phyloP scores from a whole-genome alignment of 2,797 vertebrate species.

The Catharus ustulatus region DNA sequence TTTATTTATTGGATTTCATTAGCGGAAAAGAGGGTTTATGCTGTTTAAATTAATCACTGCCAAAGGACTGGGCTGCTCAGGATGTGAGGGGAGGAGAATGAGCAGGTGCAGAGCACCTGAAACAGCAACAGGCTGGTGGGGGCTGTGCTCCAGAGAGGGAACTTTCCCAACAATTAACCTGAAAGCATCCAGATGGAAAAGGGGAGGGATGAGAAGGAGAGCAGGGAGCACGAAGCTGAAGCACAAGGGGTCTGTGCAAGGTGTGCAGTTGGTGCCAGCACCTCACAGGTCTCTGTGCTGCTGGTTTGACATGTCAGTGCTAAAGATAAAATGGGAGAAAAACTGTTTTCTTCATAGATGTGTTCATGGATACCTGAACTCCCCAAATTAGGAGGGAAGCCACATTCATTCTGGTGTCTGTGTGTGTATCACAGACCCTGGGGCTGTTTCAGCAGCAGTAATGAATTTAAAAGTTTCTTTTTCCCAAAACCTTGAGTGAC shows the following conservation, averaged over 20 bases:
- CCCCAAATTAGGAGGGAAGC: neutral
- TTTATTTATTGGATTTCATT: slow-evolving; percentile 54
- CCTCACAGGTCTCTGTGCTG: neutral
- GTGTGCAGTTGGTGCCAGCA: neutral
- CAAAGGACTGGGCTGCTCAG: slow-evolving; percentile 22
- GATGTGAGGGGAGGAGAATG: neutral
- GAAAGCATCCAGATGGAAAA: slow-evolving; percentile 52
- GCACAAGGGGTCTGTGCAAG: neutral
- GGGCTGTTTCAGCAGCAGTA: neutral
- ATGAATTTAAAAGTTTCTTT: neutral
- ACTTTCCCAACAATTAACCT: slow-evolving; percentile 18
- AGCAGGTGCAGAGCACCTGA: slow-evolving; percentile 68
- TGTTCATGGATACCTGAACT: neutral
- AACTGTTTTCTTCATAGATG: neutral
- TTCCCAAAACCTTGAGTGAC: neutral
- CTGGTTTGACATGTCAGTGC: neutral
- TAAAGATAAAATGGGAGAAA: neutral
- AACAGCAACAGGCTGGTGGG: slow-evolving; percentile 43
- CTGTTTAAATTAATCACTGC: slow-evolving; percentile 58
- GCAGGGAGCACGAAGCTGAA: neutral
- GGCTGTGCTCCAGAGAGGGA: slow-evolving; percentile 10
- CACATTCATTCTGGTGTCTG: neutral
- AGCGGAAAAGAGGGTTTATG: slow-evolving; percentile 13
- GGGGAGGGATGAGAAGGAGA: neutral
- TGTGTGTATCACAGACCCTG: neutral